These are phyloP conservation scores for Pedionomus torquatus DNA, from an alignment of 2,113 vertebrate genomes.

Conservation along the genomic window DNA sequence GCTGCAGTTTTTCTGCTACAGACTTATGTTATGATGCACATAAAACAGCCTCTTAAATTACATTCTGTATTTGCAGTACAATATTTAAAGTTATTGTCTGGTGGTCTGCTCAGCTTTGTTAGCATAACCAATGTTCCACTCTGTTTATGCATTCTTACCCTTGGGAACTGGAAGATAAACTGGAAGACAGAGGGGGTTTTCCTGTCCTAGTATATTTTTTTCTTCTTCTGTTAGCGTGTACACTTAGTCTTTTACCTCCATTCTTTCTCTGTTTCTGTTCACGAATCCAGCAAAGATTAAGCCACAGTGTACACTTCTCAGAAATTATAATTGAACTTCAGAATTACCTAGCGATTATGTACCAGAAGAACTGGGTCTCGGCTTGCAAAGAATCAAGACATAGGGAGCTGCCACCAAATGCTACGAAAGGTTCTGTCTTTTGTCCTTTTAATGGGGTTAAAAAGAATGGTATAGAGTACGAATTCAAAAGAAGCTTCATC, in stretches of 20 bases:
- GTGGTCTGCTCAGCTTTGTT: constrained; percentile 9
- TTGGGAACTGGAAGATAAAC: not conserved
- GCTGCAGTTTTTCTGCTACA: not conserved
- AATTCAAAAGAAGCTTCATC: not conserved
- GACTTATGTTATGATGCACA: not conserved
- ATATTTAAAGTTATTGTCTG: not conserved
- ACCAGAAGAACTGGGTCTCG: not conserved
- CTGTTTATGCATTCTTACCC: not conserved
- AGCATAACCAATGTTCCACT: not conserved
- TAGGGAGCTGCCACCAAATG: not conserved
- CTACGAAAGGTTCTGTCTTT: not conserved
- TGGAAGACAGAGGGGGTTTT: not conserved
- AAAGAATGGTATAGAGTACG: not conserved
- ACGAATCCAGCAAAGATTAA: not conserved
- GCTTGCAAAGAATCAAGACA: not conserved
- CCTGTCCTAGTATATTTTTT: not conserved
- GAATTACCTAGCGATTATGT: not conserved
- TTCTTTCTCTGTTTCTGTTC: not conserved
- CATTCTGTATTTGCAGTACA: not conserved
- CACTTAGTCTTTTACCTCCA: not conserved
- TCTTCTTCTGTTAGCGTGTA: not conserved
- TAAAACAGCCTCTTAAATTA: constrained; percentile 9
- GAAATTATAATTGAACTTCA: not conserved
- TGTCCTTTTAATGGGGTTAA: not conserved
- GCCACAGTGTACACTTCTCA: not conserved